Conservation (phyloP, 2,797 vertebrate species). For the Cossypha caffra region DNA sequence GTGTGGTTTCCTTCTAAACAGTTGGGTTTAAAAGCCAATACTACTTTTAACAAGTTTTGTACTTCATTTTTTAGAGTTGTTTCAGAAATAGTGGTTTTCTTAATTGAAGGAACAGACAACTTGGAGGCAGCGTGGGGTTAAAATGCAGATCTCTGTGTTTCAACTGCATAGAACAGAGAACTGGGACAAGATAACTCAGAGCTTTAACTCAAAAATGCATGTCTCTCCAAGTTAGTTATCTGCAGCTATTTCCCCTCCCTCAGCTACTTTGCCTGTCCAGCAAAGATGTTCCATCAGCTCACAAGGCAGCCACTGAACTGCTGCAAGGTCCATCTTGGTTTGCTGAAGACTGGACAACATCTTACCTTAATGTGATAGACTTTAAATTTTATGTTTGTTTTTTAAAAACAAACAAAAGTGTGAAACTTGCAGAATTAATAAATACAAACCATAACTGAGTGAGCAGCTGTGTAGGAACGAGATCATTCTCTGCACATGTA, state of each 20-base stretch:
- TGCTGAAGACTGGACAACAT: background rate
- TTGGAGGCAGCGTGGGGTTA: background rate
- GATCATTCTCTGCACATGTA: background rate
- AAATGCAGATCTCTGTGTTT: background rate
- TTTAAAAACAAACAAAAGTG: background rate
- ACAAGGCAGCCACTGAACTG: background rate
- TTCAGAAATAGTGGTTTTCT: background rate
- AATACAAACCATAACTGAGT: background rate
- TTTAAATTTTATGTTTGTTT: background rate
- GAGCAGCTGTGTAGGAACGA: background rate
- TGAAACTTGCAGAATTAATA: background rate
- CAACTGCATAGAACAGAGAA: background rate
- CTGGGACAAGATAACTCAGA: background rate
- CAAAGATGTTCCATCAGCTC: background rate
- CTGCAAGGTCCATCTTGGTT: background rate
- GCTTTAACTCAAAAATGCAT: background rate
- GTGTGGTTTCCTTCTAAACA: background rate
- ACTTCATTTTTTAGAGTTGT: background rate
- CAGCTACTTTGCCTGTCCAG: background rate
- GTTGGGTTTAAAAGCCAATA: background rate
- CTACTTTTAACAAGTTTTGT: background rate
- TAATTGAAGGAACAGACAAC: background rate
- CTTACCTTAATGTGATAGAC: background rate
- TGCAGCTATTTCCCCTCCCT: conserved; percentile 5
- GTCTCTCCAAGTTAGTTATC: conserved; percentile 1